A percentile compares a stretch with the other conserved stretches of the same genome.
Evolutionary conservation across 2,797 vertebrate genomes (phyloP).

Genomic region (Schizothorax lantsangensis): DNA sequence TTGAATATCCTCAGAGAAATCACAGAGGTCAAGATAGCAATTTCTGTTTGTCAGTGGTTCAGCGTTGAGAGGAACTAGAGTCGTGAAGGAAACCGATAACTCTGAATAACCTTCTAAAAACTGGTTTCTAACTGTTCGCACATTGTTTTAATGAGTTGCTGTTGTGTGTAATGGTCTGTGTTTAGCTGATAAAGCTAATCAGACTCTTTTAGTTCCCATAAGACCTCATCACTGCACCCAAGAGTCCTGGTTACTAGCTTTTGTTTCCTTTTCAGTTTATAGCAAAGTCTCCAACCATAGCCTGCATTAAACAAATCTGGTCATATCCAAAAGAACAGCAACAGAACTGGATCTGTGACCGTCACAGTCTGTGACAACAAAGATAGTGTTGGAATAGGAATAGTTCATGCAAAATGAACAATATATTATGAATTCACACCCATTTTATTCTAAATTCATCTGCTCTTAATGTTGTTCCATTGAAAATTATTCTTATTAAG

Average conservation of each 20-base stretch:
- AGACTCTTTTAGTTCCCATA: conserved; percentile 40
- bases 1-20: neutral
- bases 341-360: conserved; percentile 15
- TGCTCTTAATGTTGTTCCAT: neutral
- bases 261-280: conserved; percentile 18
- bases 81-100: neutral
- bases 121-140: conserved; percentile 19
- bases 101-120: conserved; percentile 35
- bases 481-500: neutral
- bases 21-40: neutral
- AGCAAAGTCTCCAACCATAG: neutral
- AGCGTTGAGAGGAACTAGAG: neutral
- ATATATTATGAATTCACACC: neutral
- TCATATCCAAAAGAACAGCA: conserved; percentile 27
- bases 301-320: conserved; percentile 12
- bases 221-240: conserved; percentile 31
- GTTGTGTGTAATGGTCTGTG: conserved; percentile 51
- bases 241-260: conserved; percentile 30
- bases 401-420: neutral
- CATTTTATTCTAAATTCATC: neutral
- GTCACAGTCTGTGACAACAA: neutral
- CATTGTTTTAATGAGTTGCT: conserved; percentile 42
- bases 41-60: neutral
- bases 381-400: neutral
- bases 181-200: conserved; percentile 47